Conservation (phyloP, 2,888 invertebrate species). For the Venusia cambrica region DNA sequence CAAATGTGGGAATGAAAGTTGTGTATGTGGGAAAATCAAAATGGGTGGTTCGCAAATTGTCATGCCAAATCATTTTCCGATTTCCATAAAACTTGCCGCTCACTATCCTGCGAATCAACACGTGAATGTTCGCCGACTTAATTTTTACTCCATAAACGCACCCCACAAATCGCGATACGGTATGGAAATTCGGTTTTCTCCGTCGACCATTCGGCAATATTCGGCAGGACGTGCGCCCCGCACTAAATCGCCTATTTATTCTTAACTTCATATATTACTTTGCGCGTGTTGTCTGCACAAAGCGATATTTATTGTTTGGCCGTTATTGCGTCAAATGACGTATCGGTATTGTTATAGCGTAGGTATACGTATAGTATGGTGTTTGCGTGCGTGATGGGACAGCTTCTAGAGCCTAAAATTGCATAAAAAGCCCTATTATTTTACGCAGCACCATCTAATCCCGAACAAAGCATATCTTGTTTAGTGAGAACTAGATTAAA, state of each 20-base stretch:
- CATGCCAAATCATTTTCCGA: conserved; percentile 18
- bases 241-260: conserved; percentile 82
- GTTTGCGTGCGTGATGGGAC: conserved; percentile 51
- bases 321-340: conserved; percentile 80
- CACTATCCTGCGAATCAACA: conserved; percentile 64
- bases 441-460: too few species aligned
- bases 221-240: conserved; percentile 74
- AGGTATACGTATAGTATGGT: conserved; percentile 61
- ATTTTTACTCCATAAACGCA: conserved; percentile 80
- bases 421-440: too few species aligned
- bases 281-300: conserved; percentile 80
- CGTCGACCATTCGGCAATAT: conserved; percentile 79
- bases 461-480: too few species aligned
- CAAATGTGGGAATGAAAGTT: too few species aligned
- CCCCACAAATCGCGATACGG: conserved; percentile 76
- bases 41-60: too few species aligned
- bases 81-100: conserved; percentile 20
- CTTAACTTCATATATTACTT: conserved; percentile 82
- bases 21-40: too few species aligned
- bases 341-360: conserved; percentile 71
- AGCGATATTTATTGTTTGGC: conserved; percentile 80
- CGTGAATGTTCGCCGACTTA: conserved; percentile 65
- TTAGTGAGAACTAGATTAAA: too few species aligned
- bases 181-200: conserved; percentile 74
- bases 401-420: too few species aligned